Percentiles rank a stretch among this genome's conserved stretches.
phyloP scores from a whole-genome alignment of 2,113 vertebrate genomes.

The Axis porcinus region DNA sequence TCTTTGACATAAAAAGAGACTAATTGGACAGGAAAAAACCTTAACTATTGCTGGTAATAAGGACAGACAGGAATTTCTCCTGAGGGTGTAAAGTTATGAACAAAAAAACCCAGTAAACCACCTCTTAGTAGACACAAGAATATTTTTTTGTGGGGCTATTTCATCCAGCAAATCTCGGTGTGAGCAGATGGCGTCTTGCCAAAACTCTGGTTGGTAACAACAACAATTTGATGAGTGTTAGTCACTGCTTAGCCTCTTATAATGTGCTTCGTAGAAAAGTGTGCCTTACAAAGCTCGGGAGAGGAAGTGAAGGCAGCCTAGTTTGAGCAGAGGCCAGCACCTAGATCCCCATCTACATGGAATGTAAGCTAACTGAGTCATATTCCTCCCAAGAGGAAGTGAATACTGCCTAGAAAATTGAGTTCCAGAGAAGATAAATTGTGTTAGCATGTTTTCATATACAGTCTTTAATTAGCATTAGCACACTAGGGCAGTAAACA shows the following conservation, averaged over 20 bases:
- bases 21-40: conserved; percentile 46
- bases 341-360: background rate
- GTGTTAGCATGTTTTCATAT: background rate
- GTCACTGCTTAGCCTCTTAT: background rate
- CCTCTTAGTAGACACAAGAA: background rate
- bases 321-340: background rate
- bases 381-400: background rate
- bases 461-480: background rate
- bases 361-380: background rate
- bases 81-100: background rate
- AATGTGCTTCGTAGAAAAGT: background rate
- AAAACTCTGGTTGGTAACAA: background rate
- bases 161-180: background rate
- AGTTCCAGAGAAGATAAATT: conserved; percentile 13
- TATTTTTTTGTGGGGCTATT: background rate
- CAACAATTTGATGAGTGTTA: background rate
- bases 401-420: background rate
- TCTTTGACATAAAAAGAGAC: background rate
- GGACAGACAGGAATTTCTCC: conserved; percentile 45
- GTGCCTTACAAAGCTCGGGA: background rate
- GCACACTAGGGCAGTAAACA: background rate
- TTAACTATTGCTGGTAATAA: conserved; percentile 40
- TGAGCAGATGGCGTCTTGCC: background rate
- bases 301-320: background rate
- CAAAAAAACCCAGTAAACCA: background rate